Evolutionary conservation across 2,888 invertebrate genomes (phyloP), one percentile per base, ranked within the genome.

Genomic region (Noctua comes): DNA sequence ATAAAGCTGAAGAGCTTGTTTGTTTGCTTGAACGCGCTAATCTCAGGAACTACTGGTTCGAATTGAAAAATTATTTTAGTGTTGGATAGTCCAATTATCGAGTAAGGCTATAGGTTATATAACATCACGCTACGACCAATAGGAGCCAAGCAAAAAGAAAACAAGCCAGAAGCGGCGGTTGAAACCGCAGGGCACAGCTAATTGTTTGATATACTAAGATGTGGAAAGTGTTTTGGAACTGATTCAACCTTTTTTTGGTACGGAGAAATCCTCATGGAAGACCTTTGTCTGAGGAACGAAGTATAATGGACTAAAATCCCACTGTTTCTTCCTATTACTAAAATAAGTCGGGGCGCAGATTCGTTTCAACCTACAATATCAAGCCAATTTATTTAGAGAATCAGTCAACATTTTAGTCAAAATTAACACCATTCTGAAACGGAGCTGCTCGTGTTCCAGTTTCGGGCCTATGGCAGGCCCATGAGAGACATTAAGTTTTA

Each of bases 401-500:
- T 18, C 7, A 2, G 24, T 31, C 31, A 54, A 43, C 0, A 31
- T 77, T 54, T 46, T 2, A 24, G 0, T 8, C 2, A 11, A 59
- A 62, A 36, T 54, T 27, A 13, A 13, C 2, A 21, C 2, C 18
- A 21, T 59, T 68, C 24, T 40, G 21, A 21, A 77, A n/a, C 7
- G 16, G n/a, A 51, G n/a, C 21, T 16, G 6, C 16, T 13, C n/a
- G 48, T n/a, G n/a, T 79, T 51, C 24, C n/a, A 11, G 11, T 31
- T 80, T 31, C 0, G 7, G 7, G 8, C 24, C 16, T 54, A 57
- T 48, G n/a, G 8, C 16, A 59, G 31, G 21, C 81, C 48, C 72
- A n/a, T 36, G 81, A 79, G 51, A 54, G 10, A 16, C 27, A 73
- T 64, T 54, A 24, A 43, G n/a, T 54, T 82, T 40, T n/a, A 65